phyloP scores from a whole-genome alignment of 2,888 invertebrate species.

The Eucera pruinosa region DNA sequence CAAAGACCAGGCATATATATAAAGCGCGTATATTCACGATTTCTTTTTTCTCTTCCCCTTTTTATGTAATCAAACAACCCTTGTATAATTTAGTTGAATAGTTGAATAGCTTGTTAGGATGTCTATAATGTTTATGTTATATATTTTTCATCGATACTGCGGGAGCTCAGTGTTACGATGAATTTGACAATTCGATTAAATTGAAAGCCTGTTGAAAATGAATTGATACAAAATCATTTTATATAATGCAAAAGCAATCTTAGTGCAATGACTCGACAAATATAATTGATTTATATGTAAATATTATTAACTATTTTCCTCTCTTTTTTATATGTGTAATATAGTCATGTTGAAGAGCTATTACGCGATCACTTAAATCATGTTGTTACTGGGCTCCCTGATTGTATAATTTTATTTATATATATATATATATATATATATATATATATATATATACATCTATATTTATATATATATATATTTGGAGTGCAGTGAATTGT shows the following conservation, averaged over 20 bases:
- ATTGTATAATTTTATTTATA: slow-evolving; percentile 31
- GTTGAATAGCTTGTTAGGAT: slow-evolving; percentile 72
- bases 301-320: slow-evolving; percentile 57
- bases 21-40: slow-evolving; percentile 63
- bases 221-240: slow-evolving; percentile 27
- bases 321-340: slow-evolving; percentile 48
- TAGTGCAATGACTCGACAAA: slow-evolving; percentile 76
- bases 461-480: slow-evolving; percentile 10
- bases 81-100: slow-evolving; percentile 76
- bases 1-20: slow-evolving; percentile 59
- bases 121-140: slow-evolving; percentile 67
- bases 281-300: slow-evolving; percentile 67
- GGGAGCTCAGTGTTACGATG: slow-evolving; percentile 61
- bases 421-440: slow-evolving; percentile 19
- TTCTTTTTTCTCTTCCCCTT: slow-evolving; percentile 26
- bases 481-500: slow-evolving; percentile 63
- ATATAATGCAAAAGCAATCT: slow-evolving; percentile 56
- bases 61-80: slow-evolving; percentile 73
- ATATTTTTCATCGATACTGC: slow-evolving; percentile 47
- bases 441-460: not conserved
- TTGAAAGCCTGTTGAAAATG: not conserved
- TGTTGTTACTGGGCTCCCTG: slow-evolving; percentile 58
- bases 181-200: slow-evolving; percentile 25
- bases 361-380: slow-evolving; percentile 29
- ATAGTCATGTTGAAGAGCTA: slow-evolving; percentile 38